phyloP scores from a whole-genome alignment of 2,797 vertebrate genomes.

The Dicrostonyx torquatus region DNA sequence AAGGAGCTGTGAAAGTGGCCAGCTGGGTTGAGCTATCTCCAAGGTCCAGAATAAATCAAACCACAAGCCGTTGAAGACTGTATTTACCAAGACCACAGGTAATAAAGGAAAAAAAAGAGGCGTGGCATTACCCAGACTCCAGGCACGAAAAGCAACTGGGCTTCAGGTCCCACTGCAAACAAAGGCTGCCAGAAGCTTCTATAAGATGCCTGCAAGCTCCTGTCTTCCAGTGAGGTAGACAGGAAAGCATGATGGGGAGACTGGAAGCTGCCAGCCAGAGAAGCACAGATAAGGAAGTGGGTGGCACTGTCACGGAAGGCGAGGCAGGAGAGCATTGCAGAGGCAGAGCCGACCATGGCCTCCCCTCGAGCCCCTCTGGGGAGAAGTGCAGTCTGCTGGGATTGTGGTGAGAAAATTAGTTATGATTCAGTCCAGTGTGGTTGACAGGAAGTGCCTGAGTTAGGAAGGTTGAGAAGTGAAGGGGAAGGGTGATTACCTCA shows the following conservation, averaged over 20 bases:
- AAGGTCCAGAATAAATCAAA: too few species aligned
- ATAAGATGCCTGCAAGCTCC: neutral
- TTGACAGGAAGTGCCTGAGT: accelerated
- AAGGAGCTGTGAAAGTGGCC: neutral
- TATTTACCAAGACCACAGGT: neutral
- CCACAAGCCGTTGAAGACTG: neutral
- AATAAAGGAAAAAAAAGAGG: constrained; percentile 21
- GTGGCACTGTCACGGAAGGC: accelerated
- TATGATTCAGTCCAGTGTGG: neutral
- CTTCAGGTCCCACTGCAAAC: neutral
- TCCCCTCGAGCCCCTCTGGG: neutral
- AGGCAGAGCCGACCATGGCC: accelerated
- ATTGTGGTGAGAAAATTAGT: neutral
- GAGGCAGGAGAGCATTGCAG: neutral
- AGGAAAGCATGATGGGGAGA: neutral
- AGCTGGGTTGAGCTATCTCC: neutral
- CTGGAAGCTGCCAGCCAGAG: neutral
- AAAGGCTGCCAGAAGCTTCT: neutral
- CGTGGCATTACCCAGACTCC: neutral
- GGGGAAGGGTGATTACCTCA: too few species aligned
- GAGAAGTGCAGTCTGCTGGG: neutral
- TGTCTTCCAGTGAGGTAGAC: neutral
- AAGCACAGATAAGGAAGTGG: neutral
- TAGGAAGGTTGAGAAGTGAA: neutral
- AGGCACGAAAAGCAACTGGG: neutral